Percentiles rank a stretch among this genome's conserved stretches.
phyloP scores from a whole-genome alignment of 2,888 invertebrate genomes.

The Caenorhabditis angaria region DNA sequence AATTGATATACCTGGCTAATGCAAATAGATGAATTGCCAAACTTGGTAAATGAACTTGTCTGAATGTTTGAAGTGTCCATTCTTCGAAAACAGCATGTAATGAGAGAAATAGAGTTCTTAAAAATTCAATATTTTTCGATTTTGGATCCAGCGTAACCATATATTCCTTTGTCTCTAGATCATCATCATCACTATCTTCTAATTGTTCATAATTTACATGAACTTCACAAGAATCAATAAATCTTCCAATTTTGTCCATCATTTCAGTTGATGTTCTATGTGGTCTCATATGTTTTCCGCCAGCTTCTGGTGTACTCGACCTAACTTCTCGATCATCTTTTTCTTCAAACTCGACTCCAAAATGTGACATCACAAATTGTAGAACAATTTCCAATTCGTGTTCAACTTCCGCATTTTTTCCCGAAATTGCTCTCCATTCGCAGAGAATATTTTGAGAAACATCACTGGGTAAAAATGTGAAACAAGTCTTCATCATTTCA shows the following conservation, averaged over 20 bases:
- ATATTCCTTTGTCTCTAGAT: not conserved
- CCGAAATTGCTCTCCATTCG: not conserved
- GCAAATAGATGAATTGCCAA: not conserved
- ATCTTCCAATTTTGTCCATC: conserved; percentile 12
- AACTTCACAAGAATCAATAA: conserved; percentile 6
- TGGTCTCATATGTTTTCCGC: conserved; percentile 40
- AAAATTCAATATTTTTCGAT: not conserved
- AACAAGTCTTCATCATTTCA: conserved; percentile 5
- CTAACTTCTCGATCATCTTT: not conserved
- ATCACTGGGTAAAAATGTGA: not conserved
- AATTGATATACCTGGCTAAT: not conserved
- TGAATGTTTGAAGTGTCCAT: conserved; percentile 1
- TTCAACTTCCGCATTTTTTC: not conserved
- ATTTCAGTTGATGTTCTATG: conserved; percentile 17
- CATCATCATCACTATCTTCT: not conserved
- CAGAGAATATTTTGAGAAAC: not conserved
- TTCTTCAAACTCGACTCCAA: conserved; percentile 19
- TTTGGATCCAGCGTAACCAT: not conserved
- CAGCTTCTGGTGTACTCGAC: conserved; percentile 30
- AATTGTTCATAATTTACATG: not conserved
- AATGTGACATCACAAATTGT: conserved; percentile 17
- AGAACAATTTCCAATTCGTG: not conserved
- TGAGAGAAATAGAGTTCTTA: not conserved
- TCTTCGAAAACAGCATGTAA: conserved; percentile 4
- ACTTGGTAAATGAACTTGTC: not conserved